These are phyloP conservation scores for Linnaemya vulpina DNA, from an alignment of 2,888 invertebrate species.

Conservation along the genomic window DNA sequence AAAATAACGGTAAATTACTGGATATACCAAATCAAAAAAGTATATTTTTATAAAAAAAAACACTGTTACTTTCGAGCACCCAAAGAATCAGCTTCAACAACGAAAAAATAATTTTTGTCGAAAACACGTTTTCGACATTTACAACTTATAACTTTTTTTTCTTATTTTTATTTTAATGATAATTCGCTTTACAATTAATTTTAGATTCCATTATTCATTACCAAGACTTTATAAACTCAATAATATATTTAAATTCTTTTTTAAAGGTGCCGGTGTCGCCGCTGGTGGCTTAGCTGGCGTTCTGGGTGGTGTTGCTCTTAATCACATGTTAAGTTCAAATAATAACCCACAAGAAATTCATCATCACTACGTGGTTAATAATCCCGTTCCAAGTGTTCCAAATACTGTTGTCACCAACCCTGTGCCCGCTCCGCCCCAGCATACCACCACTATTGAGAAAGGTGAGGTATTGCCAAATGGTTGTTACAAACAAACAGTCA, in stretches of 20 bases:
- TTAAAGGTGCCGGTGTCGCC: not conserved
- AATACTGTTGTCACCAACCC: not conserved
- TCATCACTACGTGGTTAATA: conserved; percentile 14
- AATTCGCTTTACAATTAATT: no score
- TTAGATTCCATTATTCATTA: no score
- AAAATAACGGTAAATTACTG: no score
- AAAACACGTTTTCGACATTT: no score
- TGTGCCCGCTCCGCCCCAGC: not conserved
- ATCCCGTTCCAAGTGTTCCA: not conserved
- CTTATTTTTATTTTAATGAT: no score
- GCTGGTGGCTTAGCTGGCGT: conserved; percentile 45
- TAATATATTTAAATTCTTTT: not conserved
- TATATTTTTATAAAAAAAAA: no score
- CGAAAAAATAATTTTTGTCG: no score
- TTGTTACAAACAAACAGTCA: conserved; percentile 63
- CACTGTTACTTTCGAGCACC: no score
- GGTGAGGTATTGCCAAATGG: conserved; percentile 58
- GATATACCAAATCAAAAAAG: no score
- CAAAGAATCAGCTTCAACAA: no score
- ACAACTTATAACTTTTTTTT: no score
- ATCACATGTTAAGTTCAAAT: not conserved
- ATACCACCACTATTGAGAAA: conserved; percentile 47
- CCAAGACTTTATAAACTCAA: no score
- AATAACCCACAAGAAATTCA: conserved; percentile 35
- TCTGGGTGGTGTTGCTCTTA: conserved; percentile 50